Conservation (phyloP, 2,113 vertebrate species). For the Xiphophorus maculatus region DNA sequence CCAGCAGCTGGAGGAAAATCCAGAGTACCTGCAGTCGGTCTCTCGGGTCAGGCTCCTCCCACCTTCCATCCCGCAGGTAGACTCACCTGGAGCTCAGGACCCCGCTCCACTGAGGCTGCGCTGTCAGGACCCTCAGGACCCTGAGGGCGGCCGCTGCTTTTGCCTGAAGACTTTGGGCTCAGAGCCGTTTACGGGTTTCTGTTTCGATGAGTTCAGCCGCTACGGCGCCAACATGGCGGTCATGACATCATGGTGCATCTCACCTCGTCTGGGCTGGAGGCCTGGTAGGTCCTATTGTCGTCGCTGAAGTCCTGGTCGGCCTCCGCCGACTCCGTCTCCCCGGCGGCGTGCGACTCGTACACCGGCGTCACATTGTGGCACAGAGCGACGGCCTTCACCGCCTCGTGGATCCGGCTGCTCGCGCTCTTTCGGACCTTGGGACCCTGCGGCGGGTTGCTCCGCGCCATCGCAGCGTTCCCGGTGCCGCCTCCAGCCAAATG, state of each 20-base stretch:
- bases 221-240: too few species aligned
- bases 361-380: conserved; percentile 98
- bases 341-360: conserved; percentile 83
- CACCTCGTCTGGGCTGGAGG: conserved; percentile 98
- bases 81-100: too few species aligned
- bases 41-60: too few species aligned
- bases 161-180: too few species aligned
- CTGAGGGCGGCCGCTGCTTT: too few species aligned
- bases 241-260: background rate
- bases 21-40: too few species aligned
- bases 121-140: too few species aligned
- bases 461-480: conserved; percentile 76
- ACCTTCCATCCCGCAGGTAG: too few species aligned
- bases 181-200: too few species aligned
- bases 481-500: conserved; percentile 62
- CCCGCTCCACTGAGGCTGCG: too few species aligned
- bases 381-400: conserved; percentile 93
- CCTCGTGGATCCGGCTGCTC: conserved; percentile 92
- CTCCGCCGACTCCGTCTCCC: conserved; percentile 88
- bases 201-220: too few species aligned
- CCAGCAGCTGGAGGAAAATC: too few species aligned
- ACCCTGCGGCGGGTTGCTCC: conserved; percentile 78
- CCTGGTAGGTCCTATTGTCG: conserved; percentile 94
- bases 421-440: conserved; percentile 95
- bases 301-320: conserved; percentile 95